Evolutionary conservation across 2,113 vertebrate species (phyloP).

Genomic region (Chinchilla lanigera): DNA sequence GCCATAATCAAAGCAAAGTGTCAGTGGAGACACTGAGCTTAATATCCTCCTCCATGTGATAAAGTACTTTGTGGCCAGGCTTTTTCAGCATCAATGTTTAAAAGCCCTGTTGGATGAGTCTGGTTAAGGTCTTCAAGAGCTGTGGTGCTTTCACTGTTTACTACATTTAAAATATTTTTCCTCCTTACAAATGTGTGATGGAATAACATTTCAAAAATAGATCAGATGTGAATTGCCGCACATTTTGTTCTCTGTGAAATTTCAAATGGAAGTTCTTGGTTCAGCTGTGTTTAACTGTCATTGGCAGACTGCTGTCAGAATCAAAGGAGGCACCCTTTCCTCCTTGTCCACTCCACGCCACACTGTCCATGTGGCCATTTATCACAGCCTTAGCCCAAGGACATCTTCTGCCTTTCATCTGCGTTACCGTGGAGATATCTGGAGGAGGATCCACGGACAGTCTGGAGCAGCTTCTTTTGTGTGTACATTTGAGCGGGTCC

Average conservation of each 20-base stretch:
- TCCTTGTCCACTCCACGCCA: not conserved
- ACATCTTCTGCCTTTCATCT: not conserved
- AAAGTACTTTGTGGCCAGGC: not conserved
- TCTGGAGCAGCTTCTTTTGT: not conserved
- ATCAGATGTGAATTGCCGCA: constrained; percentile 50
- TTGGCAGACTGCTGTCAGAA: not conserved
- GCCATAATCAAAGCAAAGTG: constrained; percentile 17
- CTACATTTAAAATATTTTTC: constrained; percentile 65
- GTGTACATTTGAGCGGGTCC: not conserved
- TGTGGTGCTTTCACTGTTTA: constrained; percentile 65
- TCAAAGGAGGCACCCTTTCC: not conserved
- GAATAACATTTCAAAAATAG: constrained; percentile 67
- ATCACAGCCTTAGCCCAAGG: not conserved
- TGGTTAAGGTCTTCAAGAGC: not conserved
- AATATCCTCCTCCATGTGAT: not conserved
- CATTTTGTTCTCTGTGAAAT: constrained; percentile 53
- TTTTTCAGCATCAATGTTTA: constrained; percentile 40
- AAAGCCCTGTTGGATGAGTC: not conserved
- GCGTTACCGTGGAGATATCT: not conserved
- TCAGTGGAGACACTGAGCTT: not conserved
- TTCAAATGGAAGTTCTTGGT: constrained; percentile 30
- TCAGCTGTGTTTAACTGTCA: constrained; percentile 17
- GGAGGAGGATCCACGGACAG: not conserved
- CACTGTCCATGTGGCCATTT: not conserved
- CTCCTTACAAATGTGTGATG: constrained; percentile 72